phyloP scores from a whole-genome alignment of 23 tunicate species.

The Trididemnum clinides region DNA sequence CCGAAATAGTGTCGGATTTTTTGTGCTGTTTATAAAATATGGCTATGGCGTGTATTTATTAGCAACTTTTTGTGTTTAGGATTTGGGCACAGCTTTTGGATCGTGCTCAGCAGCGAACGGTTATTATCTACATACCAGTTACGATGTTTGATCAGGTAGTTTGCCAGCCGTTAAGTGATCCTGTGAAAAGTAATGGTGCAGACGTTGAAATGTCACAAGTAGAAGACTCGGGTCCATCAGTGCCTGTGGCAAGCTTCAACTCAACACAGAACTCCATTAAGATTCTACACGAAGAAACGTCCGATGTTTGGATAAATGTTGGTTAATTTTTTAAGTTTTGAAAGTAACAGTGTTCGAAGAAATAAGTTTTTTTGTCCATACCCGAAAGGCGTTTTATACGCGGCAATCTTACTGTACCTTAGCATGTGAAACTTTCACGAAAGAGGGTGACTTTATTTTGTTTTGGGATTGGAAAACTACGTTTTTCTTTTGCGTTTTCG shows the following conservation, averaged over 20 bases:
- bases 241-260: not conserved
- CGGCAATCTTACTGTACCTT: too few relatives aligned
- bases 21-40: too few relatives aligned
- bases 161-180: not conserved
- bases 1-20: too few relatives aligned
- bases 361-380: too few relatives aligned
- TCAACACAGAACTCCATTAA: slow-evolving; percentile 14
- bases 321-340: slow-evolving; percentile 13
- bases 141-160: slow-evolving; percentile 45
- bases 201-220: slow-evolving; percentile 47
- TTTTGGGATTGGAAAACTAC: too few relatives aligned
- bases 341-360: too few relatives aligned
- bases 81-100: slow-evolving; percentile 90
- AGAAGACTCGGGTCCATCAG: not conserved
- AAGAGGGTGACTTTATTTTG: too few relatives aligned
- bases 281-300: slow-evolving; percentile 57
- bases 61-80: too few relatives aligned
- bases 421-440: too few relatives aligned
- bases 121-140: slow-evolving; percentile 64
- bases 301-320: slow-evolving; percentile 68
- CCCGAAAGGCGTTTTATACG: too few relatives aligned
- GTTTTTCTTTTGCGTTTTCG: too few relatives aligned
- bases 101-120: slow-evolving; percentile 56
- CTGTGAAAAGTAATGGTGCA: slow-evolving; percentile 11
- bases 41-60: too few relatives aligned